These are phyloP conservation scores for Rhinichthys osculus DNA, from an alignment of 2,797 vertebrate genomes.

Conservation along the genomic window DNA sequence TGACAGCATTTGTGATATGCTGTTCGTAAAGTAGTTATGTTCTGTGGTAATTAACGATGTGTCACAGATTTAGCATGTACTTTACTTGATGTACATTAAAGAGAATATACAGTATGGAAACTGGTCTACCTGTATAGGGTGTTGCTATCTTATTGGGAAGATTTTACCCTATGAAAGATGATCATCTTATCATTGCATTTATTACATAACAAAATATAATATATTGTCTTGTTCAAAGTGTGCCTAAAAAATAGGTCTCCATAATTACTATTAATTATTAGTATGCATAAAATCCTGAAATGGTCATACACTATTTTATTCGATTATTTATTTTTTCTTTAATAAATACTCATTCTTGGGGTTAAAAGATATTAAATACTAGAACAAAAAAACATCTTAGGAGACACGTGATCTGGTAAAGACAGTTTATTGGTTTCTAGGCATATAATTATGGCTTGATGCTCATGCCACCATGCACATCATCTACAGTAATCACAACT, in stretches of 20 bases:
- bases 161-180: not conserved
- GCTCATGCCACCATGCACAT: slow-evolving; percentile 59
- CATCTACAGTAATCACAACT: slow-evolving; percentile 34
- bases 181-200: not conserved
- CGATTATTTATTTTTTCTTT: not conserved
- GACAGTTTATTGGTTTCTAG: slow-evolving; percentile 47
- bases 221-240: too few species aligned
- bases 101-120: not conserved
- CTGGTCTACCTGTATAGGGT: not conserved
- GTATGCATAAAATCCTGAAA: not conserved
- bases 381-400: not conserved
- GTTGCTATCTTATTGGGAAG: not conserved
- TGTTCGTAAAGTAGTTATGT: not conserved
- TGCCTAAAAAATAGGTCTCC: too few species aligned
- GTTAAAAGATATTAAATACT: not conserved
- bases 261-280: not conserved
- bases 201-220: too few species aligned
- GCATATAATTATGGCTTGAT: slow-evolving; percentile 42
- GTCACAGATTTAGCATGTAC: not conserved
- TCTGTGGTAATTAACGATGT: too few species aligned
- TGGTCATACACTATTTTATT: not conserved
- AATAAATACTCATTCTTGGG: not conserved
- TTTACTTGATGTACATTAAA: not conserved
- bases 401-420: slow-evolving; percentile 30
- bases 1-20: not conserved